phyloP scores from a whole-genome alignment of 1,140 invertebrate species.

The Aphaenogaster rudis region DNA sequence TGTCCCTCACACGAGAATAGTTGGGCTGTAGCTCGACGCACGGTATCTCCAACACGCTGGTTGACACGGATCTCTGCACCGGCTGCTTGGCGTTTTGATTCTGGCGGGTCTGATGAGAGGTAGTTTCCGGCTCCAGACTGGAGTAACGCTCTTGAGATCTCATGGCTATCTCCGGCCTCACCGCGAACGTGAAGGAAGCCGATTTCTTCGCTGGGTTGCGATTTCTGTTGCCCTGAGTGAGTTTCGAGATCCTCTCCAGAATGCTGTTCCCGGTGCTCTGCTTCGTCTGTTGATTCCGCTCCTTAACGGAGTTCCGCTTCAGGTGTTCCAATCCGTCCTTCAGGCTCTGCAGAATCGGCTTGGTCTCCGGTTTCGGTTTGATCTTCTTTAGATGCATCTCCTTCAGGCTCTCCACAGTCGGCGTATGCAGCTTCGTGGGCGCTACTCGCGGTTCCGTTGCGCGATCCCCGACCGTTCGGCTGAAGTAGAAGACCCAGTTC shows the following conservation, averaged over 20 bases:
- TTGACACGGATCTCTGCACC: slow-evolving; percentile 84
- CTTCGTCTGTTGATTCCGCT: slow-evolving; percentile 77
- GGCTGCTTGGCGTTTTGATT: slow-evolving; percentile 79
- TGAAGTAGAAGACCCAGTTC: slow-evolving; percentile 77
- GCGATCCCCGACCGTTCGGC: slow-evolving; percentile 84
- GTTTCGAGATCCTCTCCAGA: slow-evolving; percentile 83
- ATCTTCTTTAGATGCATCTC: slow-evolving; percentile 86
- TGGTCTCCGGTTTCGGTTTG: slow-evolving; percentile 84
- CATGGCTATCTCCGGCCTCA: slow-evolving; percentile 84
- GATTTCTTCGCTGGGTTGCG: slow-evolving; percentile 85
- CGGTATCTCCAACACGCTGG: slow-evolving; percentile 83
- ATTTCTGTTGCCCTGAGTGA: slow-evolving; percentile 80
- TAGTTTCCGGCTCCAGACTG: slow-evolving; percentile 84
- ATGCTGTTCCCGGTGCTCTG: slow-evolving; percentile 80
- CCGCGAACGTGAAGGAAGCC: slow-evolving; percentile 84
- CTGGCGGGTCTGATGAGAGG: slow-evolving; percentile 72
- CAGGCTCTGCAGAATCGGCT: slow-evolving; percentile 84
- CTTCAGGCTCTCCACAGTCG: slow-evolving; percentile 78
- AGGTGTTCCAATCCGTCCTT: slow-evolving; percentile 83
- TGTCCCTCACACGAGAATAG: slow-evolving; percentile 83
- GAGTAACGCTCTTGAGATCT: slow-evolving; percentile 84
- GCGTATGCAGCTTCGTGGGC: slow-evolving; percentile 80
- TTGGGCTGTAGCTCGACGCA: slow-evolving; percentile 82
- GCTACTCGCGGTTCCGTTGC: slow-evolving; percentile 85
- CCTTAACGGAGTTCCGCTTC: slow-evolving; percentile 82